A percentile compares a stretch with the other conserved stretches of the same genome.
phyloP scores from a whole-genome alignment of 2,113 vertebrate species.

The Morone chrysops region DNA sequence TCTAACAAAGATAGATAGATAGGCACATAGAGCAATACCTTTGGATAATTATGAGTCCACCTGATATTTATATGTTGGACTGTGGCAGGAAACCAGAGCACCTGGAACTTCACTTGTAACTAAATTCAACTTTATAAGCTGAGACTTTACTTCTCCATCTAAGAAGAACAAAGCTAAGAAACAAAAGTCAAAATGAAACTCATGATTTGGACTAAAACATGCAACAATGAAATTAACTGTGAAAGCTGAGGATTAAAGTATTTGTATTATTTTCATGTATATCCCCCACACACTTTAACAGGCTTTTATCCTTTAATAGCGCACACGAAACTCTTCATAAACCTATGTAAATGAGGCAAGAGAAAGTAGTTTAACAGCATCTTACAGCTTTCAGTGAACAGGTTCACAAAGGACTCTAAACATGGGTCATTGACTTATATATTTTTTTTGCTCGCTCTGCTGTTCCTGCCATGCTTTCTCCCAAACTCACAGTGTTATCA shows the following conservation, averaged over 20 bases:
- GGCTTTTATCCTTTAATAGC: background rate
- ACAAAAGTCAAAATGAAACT: background rate
- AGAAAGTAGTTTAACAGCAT: background rate
- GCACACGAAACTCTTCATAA: background rate
- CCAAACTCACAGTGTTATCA: conserved; percentile 64
- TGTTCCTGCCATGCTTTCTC: conserved; percentile 46
- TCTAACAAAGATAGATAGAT: background rate
- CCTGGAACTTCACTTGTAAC: conserved; percentile 44
- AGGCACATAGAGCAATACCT: background rate
- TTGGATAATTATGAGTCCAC: background rate
- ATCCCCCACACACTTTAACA: background rate
- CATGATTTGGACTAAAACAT: background rate
- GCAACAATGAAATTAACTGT: background rate
- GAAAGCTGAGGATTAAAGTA: background rate
- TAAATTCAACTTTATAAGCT: conserved; percentile 22
- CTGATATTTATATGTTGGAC: conserved; percentile 29
- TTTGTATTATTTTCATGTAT: background rate
- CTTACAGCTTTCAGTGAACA: conserved; percentile 12
- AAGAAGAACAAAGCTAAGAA: background rate
- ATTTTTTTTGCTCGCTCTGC: conserved; percentile 41
- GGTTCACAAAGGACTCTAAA: conserved; percentile 18
- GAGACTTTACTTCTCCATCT: conserved; percentile 8
- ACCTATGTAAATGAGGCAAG: background rate
- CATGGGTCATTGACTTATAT: conserved; percentile 49
- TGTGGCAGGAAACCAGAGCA: conserved; percentile 23